Evolutionary conservation across 2,113 vertebrate genomes (phyloP), one percentile per base, ranked within the genome.

Genomic region (Cyanistes caeruleus): DNA sequence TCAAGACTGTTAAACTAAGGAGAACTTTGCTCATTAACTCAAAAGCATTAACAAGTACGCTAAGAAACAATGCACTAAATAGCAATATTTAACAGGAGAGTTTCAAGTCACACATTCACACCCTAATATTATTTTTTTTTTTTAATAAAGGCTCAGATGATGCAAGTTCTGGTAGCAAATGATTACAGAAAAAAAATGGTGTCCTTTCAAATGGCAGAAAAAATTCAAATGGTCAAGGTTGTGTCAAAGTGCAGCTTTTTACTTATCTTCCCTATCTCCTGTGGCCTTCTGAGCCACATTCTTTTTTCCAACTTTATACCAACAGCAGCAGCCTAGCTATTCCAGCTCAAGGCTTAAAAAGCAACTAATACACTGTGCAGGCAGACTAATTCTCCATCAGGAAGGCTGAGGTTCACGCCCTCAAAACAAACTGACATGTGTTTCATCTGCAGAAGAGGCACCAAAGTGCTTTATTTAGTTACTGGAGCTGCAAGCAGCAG

Each of bases 391-490:
- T 80, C 82, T 86, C 67, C 59, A 59, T 27, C 68, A 49, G 2
- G 5, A 70, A 86, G 60, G 48, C 90, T 68, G 73, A 93, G 82
- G 96, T 75, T 94, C 96, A 92, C 88, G 37, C 95, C 95, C 95
- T 97, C 93, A 97, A 96, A 97, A 96, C 93, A 97, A 95, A 96
- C 85, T 39, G 79, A 92, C 93, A 90, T 93, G 95, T 80, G 87
- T 92, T 92, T 80, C 76, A 48, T 62, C 84, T 81, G 85, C 85
- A 82, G 77, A 89, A 91, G 94, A 87, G 65, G 51, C 67, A 95
- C 44, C 60, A 6, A 84, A 91, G 74, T 2, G 18, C 81, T 96
- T 96, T 84, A 69, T 89, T 73, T 91, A 93, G 84, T 65, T 75
- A 73, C 31, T 15, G 58, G 72, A 90, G 75, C 73, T 80, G 56